Conservation (phyloP, 2,888 invertebrate genomes). For the Lissocephala sabroskyi region DNA sequence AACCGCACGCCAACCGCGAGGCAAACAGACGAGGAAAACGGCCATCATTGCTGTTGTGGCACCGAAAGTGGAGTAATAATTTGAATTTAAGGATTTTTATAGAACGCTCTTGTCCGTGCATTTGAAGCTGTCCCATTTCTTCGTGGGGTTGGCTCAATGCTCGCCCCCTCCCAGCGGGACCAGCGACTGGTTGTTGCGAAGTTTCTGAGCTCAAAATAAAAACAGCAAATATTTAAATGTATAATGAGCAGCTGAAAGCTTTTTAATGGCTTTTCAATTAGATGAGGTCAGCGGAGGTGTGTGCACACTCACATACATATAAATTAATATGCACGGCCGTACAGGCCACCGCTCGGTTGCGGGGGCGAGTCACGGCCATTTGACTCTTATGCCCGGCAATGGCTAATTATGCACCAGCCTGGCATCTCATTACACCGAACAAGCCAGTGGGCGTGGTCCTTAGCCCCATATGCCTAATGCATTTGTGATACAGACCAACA, state of each 20-base stretch:
- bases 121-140: no score
- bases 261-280: conserved; percentile 65
- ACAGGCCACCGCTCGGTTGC: no score
- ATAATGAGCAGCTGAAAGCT: conserved; percentile 65
- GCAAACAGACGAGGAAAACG: not conserved
- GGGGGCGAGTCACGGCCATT: no score
- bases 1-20: conserved; percentile 1
- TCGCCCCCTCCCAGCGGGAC: no score
- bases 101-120: conserved; percentile 13
- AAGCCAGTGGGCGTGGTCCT: not conserved
- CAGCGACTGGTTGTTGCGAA: no score
- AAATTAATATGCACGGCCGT: conserved; percentile 5
- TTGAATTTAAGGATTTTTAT: conserved; percentile 53
- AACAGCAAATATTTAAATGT: conserved; percentile 60
- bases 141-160: no score
- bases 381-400: no score
- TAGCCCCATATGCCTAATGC: not conserved
- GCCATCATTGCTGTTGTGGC: conserved; percentile 1
- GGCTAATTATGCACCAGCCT: not conserved
- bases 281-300: conserved; percentile 38
- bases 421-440: conserved; percentile 11
- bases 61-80: conserved; percentile 43
- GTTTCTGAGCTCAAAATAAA: conserved; percentile 41
- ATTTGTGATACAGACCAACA: not conserved
- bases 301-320: conserved; percentile 1